Percentiles rank a stretch among this genome's conserved stretches.
phyloP scores from a whole-genome alignment of 2,797 vertebrate species.

The Calcarius lapponicus region DNA sequence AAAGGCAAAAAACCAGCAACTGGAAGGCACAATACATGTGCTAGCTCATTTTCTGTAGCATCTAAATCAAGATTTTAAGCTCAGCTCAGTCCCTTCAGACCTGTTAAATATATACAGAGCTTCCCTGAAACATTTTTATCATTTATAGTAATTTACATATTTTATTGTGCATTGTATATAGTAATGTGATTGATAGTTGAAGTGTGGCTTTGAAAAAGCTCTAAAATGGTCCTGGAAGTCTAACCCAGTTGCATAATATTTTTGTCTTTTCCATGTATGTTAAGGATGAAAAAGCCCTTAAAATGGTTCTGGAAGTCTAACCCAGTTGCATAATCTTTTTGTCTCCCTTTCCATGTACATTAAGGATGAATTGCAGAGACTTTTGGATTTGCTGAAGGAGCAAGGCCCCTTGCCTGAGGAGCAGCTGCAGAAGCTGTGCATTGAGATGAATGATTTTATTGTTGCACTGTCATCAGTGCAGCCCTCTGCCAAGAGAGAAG shows the following conservation, averaged over 20 bases:
- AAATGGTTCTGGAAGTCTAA: not conserved
- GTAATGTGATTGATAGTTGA: not conserved
- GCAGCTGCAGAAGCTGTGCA: conserved; percentile 83
- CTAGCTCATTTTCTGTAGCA: not conserved
- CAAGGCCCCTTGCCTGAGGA: conserved; percentile 80
- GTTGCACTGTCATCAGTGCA: conserved; percentile 86
- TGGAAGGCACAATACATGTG: not conserved
- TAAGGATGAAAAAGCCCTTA: conserved; percentile 76
- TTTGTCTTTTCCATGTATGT: not conserved
- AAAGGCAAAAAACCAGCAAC: not conserved
- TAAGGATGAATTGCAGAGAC: conserved; percentile 83
- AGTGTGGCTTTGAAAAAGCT: not conserved
- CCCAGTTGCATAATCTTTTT: not conserved
- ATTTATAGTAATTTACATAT: not conserved
- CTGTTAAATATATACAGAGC: not conserved
- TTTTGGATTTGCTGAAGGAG: conserved; percentile 83
- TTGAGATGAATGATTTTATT: conserved; percentile 90
- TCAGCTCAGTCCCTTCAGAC: not conserved
- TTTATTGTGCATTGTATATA: not conserved
- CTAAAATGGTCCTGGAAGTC: not conserved
- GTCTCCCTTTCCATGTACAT: not conserved
- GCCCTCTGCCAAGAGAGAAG: conserved; percentile 96
- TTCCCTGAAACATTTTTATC: not conserved
- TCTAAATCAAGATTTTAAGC: not conserved
- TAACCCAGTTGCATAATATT: not conserved